Base-by-base conservation (phyloP, 2,888 invertebrate species). In the Yponomeuta sedellus region DNA sequence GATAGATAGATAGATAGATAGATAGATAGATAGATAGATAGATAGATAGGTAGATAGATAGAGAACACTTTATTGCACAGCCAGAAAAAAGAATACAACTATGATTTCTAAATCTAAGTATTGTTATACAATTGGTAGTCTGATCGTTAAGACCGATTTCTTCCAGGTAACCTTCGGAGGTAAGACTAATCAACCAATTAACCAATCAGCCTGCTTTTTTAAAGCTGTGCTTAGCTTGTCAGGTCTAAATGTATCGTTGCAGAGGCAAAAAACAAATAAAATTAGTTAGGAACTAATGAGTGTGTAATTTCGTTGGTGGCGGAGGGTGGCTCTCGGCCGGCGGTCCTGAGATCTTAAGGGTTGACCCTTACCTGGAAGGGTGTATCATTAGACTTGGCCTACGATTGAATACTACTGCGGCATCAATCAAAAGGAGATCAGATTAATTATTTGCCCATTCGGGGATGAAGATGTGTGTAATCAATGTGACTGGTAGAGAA, bases 271-370 rank as follows among this genome's bases (percentile, higher is more conserved):
- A 86, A 82, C 79, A 80, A 78, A 84, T 79, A 79, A 83, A 85
- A 79, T 76, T 76, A 79, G 82, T 83, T 77, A 79, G 77, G 44
- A 82, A 80, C 81, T 86, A 88, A 89, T 88, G 86, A 86, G 86
- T 87, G 82, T 86, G 85, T 88, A 86, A 89, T 88, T 85, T 86
- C 69, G 83, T 85, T 81, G 78, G 84, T 70, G 80, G 74, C 81
- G 77, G 80, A 84, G 89, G 88, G 88, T 88, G 88, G 86, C 72
- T 82, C 85, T 66, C 79, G 74, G 82, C 83, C 80, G 87, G 87
- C 83, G 86, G 85, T 84, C 86, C 69, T 62, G 25, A 52, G 44
- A n/a, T 12, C 71, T 68, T 71, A 25, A 63, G 59, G n/a, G 16
- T 22, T 72, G 72, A 75, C 77, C 81, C 81, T 80, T 86, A 83